Evolutionary conservation across 2,797 vertebrate species (phyloP), one percentile per base, ranked within the genome.

Genomic region (Ceryle rudis): DNA sequence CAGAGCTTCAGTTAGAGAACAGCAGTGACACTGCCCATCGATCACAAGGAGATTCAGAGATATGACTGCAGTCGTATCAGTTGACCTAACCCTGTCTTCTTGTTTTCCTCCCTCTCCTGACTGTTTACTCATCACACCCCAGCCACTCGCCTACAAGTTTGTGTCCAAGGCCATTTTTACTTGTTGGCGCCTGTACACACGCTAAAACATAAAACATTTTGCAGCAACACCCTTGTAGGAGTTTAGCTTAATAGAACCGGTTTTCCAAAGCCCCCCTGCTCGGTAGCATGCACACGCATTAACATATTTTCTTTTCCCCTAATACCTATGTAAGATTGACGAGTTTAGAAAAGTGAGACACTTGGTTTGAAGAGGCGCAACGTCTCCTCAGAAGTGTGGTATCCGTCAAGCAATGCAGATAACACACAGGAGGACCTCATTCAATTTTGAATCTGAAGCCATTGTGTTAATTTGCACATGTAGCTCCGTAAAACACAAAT

Each of bases 11-110:
- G 78, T 52, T 42, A 84, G 89, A 89, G 70, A 86, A 51, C 5
- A 3, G 62, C 44, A 79, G 47, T 49, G 64, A 88, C 29, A 25
- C 23, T 77, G 85, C 42, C 44, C 66, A 93, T 85, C 6, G 0
- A 93, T 90, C 83, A 85, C 42, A 70, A 33, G 11, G 21, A 81
- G 70, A 95, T 89, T 29, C 11, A 31, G 65, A 89, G 90, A 78
- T 61, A 82, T 3, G 31, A 77, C 81, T 66, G 33, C 83, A 69
- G 58, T 69, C 37, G 78, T 85, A 78, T 33, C 86, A 89, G 86
- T 61, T 66, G 71, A 93, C 78, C 75, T 86, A 90, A 52, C 22
- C n/a, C 57, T 65, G 29, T 18, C 58, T 47, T 62, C 52, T 86
- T 57, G 25, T 47, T 79, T 87, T 72, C 64, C 60, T 80, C 37